Evolutionary conservation across 2,797 vertebrate genomes (phyloP).

Genomic region (Nyctibius grandis): DNA sequence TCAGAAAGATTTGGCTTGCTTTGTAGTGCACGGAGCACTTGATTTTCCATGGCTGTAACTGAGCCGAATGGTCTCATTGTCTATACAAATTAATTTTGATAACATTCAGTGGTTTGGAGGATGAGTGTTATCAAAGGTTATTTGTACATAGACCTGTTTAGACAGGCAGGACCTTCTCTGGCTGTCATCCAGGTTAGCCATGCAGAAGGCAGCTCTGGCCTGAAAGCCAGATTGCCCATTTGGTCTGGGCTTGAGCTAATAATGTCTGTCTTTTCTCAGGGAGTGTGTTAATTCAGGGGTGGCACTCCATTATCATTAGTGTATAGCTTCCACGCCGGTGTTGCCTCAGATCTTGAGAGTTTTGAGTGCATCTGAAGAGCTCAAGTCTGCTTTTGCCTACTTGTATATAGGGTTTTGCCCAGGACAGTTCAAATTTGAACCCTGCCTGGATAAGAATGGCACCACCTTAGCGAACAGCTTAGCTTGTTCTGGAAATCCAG

Average conservation of each 20-base stretch:
- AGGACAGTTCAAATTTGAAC: not conserved
- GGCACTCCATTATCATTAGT: not conserved
- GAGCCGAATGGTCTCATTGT: not conserved
- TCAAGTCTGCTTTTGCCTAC: not conserved
- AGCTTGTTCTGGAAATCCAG: not conserved
- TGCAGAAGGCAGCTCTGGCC: not conserved
- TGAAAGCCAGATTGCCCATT: not conserved
- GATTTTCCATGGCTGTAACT: not conserved
- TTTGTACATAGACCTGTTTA: not conserved
- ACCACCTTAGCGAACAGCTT: not conserved
- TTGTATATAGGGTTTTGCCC: not conserved
- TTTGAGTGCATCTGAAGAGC: not conserved
- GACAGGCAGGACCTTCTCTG: not conserved
- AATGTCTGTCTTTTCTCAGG: not conserved
- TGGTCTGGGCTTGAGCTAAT: not conserved
- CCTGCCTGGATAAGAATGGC: not conserved
- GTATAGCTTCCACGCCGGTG: accelerated
- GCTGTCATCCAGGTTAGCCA: not conserved
- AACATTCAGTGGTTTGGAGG: not conserved
- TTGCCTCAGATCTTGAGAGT: not conserved
- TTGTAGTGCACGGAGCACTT: not conserved
- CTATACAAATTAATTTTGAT: not conserved
- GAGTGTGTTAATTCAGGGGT: not conserved
- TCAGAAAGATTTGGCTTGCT: not conserved
- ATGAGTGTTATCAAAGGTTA: not conserved